These are phyloP conservation scores for Pteropus alecto DNA, from an alignment of 2,113 vertebrate genomes.

Conservation along the genomic window DNA sequence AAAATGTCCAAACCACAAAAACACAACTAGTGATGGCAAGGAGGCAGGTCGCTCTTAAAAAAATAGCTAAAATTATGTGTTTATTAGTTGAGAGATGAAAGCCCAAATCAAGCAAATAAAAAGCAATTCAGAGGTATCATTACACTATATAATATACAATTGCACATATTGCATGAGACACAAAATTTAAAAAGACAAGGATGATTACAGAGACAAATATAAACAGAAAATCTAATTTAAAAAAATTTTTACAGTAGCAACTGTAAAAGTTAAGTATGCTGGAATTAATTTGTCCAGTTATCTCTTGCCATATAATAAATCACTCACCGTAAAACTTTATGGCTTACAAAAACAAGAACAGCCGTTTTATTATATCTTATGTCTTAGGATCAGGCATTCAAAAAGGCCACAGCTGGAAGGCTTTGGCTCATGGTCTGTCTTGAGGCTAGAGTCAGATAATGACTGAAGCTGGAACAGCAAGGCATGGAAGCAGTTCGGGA, in stretches of 20 bases:
- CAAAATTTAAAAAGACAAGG: neutral
- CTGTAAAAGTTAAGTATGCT: neutral
- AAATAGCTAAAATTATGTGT: neutral
- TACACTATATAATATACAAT: neutral
- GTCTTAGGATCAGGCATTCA: neutral
- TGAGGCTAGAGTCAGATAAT: neutral
- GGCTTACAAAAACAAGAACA: neutral
- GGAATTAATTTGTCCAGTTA: neutral
- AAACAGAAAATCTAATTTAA: neutral
- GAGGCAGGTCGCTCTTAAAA: neutral
- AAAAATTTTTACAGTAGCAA: neutral
- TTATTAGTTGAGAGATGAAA: neutral
- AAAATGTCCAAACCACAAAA: neutral
- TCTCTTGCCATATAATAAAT: neutral
- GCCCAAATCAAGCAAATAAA: neutral
- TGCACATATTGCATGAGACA: neutral
- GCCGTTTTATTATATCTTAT: neutral
- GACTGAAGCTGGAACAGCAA: neutral
- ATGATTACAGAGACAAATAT: neutral
- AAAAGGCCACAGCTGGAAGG: neutral
- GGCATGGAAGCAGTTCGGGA: neutral
- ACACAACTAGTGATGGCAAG: neutral
- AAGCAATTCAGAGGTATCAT: neutral
- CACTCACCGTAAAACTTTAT: neutral
- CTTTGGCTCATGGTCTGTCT: neutral